These are phyloP conservation scores for Lagorchestes hirsutus DNA, from an alignment of 2,797 vertebrate genomes.

Conservation along the genomic window DNA sequence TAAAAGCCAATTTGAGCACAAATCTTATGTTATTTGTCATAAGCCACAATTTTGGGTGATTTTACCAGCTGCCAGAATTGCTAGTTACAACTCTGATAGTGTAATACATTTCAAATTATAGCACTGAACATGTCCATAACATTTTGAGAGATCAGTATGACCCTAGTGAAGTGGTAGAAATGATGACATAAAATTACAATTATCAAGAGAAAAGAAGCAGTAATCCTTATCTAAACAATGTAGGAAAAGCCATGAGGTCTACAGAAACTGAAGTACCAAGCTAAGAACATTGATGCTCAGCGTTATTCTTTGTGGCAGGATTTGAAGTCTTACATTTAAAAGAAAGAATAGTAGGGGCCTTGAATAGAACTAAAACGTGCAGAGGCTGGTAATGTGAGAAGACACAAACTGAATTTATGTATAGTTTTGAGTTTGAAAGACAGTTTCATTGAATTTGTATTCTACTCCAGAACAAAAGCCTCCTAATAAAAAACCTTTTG, in stretches of 20 bases:
- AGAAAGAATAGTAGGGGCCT: background rate
- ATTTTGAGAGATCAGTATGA: background rate
- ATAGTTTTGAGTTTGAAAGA: slow-evolving; percentile 55
- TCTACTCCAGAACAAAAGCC: slow-evolving; percentile 32
- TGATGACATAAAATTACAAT: background rate
- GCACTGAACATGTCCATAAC: background rate
- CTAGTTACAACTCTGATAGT: background rate
- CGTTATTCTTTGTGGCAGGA: background rate
- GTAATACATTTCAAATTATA: background rate
- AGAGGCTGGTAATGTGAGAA: slow-evolving; percentile 33
- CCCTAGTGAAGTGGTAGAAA: background rate
- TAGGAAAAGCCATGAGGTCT: background rate
- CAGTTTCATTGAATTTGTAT: slow-evolving; percentile 48
- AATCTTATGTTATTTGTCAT: background rate
- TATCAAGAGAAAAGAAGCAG: background rate
- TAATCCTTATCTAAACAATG: background rate
- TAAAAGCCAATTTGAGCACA: background rate
- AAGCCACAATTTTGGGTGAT: background rate
- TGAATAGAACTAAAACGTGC: slow-evolving; percentile 38
- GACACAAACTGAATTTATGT: slow-evolving; percentile 45
- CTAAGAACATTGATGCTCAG: background rate
- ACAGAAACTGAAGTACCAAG: slow-evolving; percentile 24
- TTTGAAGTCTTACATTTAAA: background rate
- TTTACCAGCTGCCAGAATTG: background rate
- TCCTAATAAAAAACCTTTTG: slow-evolving; percentile 38